Evolutionary conservation across 2,888 invertebrate species (phyloP).

Genomic region (Saturnia japonica): DNA sequence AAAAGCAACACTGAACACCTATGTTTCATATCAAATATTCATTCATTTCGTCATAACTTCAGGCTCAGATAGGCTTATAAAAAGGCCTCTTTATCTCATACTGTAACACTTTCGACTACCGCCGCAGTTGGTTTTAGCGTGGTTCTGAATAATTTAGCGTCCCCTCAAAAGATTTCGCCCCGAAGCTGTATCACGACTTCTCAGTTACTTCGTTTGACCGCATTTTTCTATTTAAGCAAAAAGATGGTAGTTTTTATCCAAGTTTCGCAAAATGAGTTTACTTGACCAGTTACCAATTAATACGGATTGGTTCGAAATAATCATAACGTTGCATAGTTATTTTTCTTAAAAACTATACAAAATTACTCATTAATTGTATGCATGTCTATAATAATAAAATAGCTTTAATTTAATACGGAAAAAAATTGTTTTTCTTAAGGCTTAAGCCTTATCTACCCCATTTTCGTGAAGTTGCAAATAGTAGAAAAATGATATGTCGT

Average conservation of each 20-base stretch:
- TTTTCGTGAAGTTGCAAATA: no score
- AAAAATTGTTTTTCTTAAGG: no score
- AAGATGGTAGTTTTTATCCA: not conserved
- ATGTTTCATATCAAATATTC: no score
- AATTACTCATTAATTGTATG: no score
- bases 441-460: no score
- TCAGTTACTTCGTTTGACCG: constrained; percentile 10
- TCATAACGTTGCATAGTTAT: not conserved
- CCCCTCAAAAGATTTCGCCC: constrained; percentile 9
- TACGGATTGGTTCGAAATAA: not conserved
- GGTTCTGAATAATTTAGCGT: not conserved
- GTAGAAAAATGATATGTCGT: no score
- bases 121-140: not conserved
- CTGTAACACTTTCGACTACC: not conserved
- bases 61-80: not conserved
- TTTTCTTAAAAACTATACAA: not conserved
- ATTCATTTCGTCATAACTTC: no score
- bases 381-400: no score
- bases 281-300: not conserved
- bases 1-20: no score
- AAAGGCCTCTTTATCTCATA: not conserved
- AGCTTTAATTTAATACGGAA: no score
- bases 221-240: not conserved
- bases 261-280: not conserved
- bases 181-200: constrained; percentile 3